Conservation (phyloP, 2,113 vertebrate genomes). For the Merops nubicus region DNA sequence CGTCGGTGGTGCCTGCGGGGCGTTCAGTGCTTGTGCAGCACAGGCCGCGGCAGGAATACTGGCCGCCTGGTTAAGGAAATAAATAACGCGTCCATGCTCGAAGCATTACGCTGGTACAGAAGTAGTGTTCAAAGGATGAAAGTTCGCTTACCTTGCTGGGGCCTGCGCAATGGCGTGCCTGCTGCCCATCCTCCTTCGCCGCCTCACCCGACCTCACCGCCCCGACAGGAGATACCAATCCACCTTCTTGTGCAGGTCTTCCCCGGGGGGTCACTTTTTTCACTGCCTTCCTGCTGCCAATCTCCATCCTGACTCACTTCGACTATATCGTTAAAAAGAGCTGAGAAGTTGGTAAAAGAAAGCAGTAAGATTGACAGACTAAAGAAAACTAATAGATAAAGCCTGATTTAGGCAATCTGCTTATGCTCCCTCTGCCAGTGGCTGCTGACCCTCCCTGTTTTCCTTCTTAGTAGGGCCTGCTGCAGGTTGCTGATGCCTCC, state of each 20-base stretch:
- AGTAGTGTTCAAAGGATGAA: accelerated
- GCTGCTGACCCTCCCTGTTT: neutral
- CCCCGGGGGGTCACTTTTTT: accelerated
- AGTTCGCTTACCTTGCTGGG: neutral
- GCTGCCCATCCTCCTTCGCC: neutral
- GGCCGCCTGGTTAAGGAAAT: neutral
- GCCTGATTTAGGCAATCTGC: accelerated
- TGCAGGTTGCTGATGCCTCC: neutral
- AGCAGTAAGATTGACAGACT: accelerated
- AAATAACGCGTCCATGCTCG: accelerated
- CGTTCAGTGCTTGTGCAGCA: accelerated
- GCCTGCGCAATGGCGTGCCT: neutral
- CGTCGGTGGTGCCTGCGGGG: too few relatives aligned
- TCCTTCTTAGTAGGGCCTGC: too few relatives aligned
- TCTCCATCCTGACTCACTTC: neutral
- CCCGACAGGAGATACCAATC: neutral
- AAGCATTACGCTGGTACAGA: neutral
- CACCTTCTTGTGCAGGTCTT: neutral
- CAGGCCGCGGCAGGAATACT: neutral
- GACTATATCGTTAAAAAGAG: neutral
- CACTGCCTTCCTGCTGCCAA: neutral
- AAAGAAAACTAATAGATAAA: too few relatives aligned
- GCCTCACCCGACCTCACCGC: accelerated
- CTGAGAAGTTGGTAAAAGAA: neutral
- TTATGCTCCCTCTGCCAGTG: accelerated